These are phyloP conservation scores for Gobius niger DNA, from an alignment of 2,113 vertebrate genomes.

Conservation along the genomic window DNA sequence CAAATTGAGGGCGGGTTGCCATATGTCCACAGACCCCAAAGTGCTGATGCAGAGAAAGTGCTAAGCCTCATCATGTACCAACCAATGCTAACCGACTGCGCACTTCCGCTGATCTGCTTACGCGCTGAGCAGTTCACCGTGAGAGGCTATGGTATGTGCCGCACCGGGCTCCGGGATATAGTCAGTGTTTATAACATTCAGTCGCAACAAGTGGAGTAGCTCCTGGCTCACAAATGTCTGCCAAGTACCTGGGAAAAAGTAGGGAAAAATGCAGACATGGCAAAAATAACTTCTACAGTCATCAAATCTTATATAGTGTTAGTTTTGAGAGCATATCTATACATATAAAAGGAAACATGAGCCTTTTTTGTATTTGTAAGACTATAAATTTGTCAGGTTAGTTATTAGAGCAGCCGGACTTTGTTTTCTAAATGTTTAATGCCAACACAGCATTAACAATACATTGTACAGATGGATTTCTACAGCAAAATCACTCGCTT, in stretches of 20 bases:
- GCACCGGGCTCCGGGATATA: not conserved
- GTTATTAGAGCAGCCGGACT: too few species aligned
- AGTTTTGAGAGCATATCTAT: too few species aligned
- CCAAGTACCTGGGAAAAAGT: constrained; percentile 10
- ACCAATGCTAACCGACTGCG: constrained; percentile 19
- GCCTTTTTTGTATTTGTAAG: too few species aligned
- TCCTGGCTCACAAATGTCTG: constrained; percentile 1
- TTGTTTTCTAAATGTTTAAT: not conserved
- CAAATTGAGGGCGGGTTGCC: constrained; percentile 59
- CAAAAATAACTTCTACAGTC: not conserved
- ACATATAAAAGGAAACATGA: too few species aligned
- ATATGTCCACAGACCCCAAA: constrained; percentile 44
- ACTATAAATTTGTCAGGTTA: too few species aligned
- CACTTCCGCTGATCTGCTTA: constrained; percentile 36
- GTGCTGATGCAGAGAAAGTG: constrained; percentile 17
- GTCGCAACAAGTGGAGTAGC: constrained; percentile 2
- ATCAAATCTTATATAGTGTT: not conserved
- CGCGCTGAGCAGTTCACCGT: not conserved
- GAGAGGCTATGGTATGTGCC: constrained; percentile 29
- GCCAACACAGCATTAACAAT: not conserved
- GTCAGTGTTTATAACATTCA: constrained; percentile 34
- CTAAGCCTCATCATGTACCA: constrained; percentile 54
- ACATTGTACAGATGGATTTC: too few species aligned
- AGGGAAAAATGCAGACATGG: not conserved
- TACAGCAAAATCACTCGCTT: not conserved